Percentiles rank a stretch among this genome's conserved stretches.
phyloP scores from a whole-genome alignment of 2,888 invertebrate genomes.

The Polymixis lichenea region DNA sequence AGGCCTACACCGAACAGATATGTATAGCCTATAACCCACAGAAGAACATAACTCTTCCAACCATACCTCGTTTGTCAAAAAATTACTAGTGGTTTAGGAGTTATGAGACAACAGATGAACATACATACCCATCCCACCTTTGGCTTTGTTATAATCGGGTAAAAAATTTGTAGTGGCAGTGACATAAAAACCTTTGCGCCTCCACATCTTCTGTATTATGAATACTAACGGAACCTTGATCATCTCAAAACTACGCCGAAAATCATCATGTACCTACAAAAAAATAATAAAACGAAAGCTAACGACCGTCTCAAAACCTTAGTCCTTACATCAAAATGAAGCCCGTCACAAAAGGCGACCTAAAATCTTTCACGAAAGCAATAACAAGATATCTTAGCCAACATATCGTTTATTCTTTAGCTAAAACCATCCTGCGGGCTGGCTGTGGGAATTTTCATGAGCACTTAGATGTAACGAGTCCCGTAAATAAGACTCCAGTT shows the following conservation, averaged over 20 bases:
- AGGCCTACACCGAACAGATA: background rate
- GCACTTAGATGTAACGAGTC: slow-evolving; percentile 75
- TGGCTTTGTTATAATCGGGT: background rate
- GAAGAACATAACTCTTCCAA: background rate
- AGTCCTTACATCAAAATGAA: slow-evolving; percentile 32
- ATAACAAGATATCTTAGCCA: slow-evolving; percentile 69
- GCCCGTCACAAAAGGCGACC: slow-evolving; percentile 50
- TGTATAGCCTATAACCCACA: background rate
- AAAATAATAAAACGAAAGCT: slow-evolving; percentile 14
- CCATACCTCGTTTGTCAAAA: background rate
- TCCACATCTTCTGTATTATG: background rate
- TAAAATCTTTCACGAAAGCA: slow-evolving; percentile 61
- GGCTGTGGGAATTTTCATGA: slow-evolving; percentile 76
- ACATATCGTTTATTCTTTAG: slow-evolving; percentile 74
- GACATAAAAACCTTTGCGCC: background rate
- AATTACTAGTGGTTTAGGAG: background rate
- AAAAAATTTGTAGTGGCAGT: background rate
- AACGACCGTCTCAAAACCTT: slow-evolving; percentile 21
- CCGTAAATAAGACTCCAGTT: slow-evolving; percentile 72
- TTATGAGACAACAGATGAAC: background rate
- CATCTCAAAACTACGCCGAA: background rate
- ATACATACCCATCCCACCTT: background rate
- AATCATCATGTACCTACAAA: background rate
- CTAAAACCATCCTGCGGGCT: slow-evolving; percentile 70
- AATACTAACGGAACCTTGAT: background rate